These are phyloP conservation scores for Drosophila lacteicornis DNA, from an alignment of 1,140 invertebrate genomes.

Conservation along the genomic window DNA sequence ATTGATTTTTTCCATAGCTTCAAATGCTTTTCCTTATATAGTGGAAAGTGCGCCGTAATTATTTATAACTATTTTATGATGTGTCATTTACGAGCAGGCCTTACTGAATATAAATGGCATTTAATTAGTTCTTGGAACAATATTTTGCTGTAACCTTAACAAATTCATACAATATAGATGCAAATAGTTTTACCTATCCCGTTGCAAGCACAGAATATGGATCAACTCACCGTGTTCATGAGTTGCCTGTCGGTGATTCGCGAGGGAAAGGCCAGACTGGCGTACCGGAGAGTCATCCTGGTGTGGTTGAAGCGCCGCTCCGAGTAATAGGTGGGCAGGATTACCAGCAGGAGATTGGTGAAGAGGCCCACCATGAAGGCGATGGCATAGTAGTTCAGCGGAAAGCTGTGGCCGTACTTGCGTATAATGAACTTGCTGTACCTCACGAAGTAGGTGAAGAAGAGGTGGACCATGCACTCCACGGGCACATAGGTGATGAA, in stretches of 20 bases:
- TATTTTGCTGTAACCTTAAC: neutral
- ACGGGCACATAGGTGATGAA: conserved; percentile 45
- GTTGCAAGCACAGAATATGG: no score
- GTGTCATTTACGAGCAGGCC: conserved; percentile 23
- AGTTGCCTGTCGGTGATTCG: conserved; percentile 27
- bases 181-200: no score
- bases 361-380: conserved; percentile 23
- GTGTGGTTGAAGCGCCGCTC: conserved; percentile 15
- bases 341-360: conserved; percentile 41
- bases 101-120: conserved; percentile 9
- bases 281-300: conserved; percentile 1
- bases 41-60: neutral
- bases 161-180: neutral
- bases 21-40: conserved; percentile 4
- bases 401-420: neutral
- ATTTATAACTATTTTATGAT: conserved; percentile 27
- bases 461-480: conserved; percentile 52
- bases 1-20: neutral
- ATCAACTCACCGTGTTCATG: conserved; percentile 43
- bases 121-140: neutral
- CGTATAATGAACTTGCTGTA: conserved; percentile 51
- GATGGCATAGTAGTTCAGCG: conserved; percentile 11
- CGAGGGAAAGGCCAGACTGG: conserved; percentile 10
- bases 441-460: conserved; percentile 56
- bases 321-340: conserved; percentile 43